These are phyloP conservation scores for Isichthys henryi DNA, from an alignment of 2,113 vertebrate genomes.

Conservation along the genomic window DNA sequence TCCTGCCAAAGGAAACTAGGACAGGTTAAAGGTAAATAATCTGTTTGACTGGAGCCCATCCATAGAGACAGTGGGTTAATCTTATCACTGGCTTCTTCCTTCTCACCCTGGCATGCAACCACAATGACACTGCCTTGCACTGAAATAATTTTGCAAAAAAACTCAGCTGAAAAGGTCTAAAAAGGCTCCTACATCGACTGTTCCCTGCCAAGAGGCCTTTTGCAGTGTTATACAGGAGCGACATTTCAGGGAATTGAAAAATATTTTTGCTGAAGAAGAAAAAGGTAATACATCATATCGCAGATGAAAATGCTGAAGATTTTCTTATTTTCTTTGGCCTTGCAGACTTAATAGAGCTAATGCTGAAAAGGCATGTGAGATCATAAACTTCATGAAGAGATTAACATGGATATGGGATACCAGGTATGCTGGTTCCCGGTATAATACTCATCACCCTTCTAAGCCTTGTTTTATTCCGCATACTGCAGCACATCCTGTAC, in stretches of 20 bases:
- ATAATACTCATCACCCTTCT: not conserved
- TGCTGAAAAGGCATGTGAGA: conserved; percentile 1
- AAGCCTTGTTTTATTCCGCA: not conserved
- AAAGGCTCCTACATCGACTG: not conserved
- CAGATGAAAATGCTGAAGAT: not conserved
- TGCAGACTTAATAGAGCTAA: not conserved
- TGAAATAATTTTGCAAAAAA: not conserved
- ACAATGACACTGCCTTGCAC: not conserved
- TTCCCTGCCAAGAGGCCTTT: not conserved
- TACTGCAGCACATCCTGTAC: not conserved
- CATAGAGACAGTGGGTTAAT: not conserved
- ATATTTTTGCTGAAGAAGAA: conserved; percentile 22
- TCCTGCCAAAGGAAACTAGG: not conserved
- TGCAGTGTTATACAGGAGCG: not conserved
- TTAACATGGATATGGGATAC: not conserved
- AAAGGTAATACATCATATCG: not conserved
- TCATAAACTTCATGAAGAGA: not conserved
- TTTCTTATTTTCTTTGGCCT: not conserved
- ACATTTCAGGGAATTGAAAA: conserved; percentile 13
- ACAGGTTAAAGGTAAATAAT: not conserved
- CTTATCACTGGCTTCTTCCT: not conserved
- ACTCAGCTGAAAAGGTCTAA: not conserved
- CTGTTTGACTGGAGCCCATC: not conserved
- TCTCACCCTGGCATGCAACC: conserved; percentile 4
- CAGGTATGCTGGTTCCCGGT: not conserved